phyloP scores from a whole-genome alignment of 2,888 invertebrate genomes.

The Aspidiotus destructor region DNA sequence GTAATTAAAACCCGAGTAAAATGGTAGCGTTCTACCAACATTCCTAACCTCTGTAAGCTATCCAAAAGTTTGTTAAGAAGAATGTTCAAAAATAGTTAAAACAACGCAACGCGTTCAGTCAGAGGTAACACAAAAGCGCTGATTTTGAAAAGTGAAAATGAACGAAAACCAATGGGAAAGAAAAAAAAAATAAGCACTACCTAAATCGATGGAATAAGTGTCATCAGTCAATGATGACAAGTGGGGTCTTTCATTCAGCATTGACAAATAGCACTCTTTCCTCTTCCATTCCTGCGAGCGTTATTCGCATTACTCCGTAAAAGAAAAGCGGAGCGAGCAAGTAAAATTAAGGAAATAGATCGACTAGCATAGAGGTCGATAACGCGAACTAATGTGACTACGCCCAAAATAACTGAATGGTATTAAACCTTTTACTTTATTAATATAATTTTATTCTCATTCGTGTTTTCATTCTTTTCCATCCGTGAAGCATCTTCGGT shows the following conservation, averaged over 20 bases:
- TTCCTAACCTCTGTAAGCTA: not conserved
- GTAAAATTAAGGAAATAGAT: constrained; percentile 4
- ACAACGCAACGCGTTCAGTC: not conserved
- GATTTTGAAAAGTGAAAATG: constrained; percentile 2
- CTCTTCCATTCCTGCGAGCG: constrained; percentile 5
- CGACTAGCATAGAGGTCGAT: not conserved
- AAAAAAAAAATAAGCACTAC: not conserved
- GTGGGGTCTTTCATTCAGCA: constrained; percentile 24
- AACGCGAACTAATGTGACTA: constrained; percentile 12
- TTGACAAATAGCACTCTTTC: constrained; percentile 28
- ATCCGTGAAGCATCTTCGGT: too few species aligned
- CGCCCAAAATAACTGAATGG: not conserved
- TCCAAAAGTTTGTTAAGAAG: too few species aligned
- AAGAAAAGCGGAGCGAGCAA: not conserved
- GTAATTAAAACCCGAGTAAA: not conserved
- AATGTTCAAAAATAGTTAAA: not conserved
- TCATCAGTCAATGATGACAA: constrained; percentile 32
- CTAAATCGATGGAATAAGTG: constrained; percentile 27
- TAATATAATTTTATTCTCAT: too few species aligned
- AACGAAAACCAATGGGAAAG: constrained; percentile 1
- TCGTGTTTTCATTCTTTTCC: too few species aligned
- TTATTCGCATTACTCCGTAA: not conserved
- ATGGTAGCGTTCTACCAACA: not conserved
- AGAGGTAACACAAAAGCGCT: not conserved
- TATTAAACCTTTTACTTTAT: too few species aligned